Base-by-base conservation (phyloP, 2,797 vertebrate genomes). In the Peromyscus attwateri region DNA sequence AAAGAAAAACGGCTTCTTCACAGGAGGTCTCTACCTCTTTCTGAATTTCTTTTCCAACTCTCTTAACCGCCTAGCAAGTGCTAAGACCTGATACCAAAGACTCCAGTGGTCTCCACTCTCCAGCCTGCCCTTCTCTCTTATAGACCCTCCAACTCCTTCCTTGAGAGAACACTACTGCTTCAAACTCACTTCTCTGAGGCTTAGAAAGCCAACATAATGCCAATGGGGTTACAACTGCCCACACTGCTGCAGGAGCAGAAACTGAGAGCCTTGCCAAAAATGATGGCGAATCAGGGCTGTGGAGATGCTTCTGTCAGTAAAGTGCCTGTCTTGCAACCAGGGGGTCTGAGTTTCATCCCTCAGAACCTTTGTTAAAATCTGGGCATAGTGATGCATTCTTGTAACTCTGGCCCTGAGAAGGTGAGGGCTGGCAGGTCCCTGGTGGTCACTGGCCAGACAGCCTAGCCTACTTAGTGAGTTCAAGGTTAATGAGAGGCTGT, bases 21-120 rank as follows among this genome's bases (percentile, higher is more conserved):
- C 14, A 68, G 25, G 27, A 62, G 31, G 27, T 49, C 64, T 66
- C 80, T n/a, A 46, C 79, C 40, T 52, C 19, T 76, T 68, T 73
- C 60, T 85, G 57, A 66, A 81, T 92, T 89, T 93, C 29, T 90
- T 52, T 73, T 52, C 43, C 92, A 57, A 11, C 49, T 81, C 57
- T 64, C 75, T 80, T n/a, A 75, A 52, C 31, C 34, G 17, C 75
- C 77, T 46, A 62, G 8, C 21, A 52, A 43, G 84, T 79, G 4
- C 68, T 55, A 29, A 90, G 49, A 94, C 46, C 62, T 49, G 8
- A 37, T 62, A 49, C 49, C 31, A 62, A 76, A 87, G 37, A 89
- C 14, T 76, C 57, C 46, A 9, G 1, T 19, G 14, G 14, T 43
- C 34, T 70, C 40, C 10, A 9, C 16, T 29, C 40, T 14, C n/a